Conservation (phyloP, 2,113 vertebrate species). For the Mastomys natalensis region DNA sequence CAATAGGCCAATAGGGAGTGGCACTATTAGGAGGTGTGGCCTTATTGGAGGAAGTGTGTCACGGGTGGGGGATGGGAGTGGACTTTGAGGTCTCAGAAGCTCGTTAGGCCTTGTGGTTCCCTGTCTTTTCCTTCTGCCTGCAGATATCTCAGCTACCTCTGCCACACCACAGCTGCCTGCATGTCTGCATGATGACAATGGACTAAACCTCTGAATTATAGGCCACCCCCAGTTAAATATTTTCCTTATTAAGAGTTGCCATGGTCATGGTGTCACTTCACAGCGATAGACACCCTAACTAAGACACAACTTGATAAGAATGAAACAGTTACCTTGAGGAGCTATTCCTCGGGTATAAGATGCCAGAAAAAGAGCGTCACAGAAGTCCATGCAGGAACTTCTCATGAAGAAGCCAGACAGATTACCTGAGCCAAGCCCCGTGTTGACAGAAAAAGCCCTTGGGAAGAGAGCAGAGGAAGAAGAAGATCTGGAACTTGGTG, state of each 20-base stretch:
- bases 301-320: conserved; percentile 25
- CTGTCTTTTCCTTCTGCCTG: neutral
- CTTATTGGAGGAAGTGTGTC: neutral
- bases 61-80: neutral
- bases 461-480: neutral
- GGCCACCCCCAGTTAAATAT: neutral
- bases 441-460: neutral
- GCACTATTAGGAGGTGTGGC: neutral
- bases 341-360: neutral
- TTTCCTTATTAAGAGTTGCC: neutral
- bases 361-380: neutral
- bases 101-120: neutral
- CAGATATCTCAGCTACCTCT: neutral
- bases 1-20: neutral
- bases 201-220: neutral
- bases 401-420: neutral
- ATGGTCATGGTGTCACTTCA: neutral
- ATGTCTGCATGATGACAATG: neutral
- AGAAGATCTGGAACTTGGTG: neutral
- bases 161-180: neutral
- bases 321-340: neutral
- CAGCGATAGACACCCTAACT: neutral
- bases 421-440: neutral
- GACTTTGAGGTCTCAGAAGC: neutral
- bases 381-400: neutral